These are phyloP conservation scores for Caenorhabditis latens DNA, from an alignment of 1,140 invertebrate genomes.

Conservation along the genomic window DNA sequence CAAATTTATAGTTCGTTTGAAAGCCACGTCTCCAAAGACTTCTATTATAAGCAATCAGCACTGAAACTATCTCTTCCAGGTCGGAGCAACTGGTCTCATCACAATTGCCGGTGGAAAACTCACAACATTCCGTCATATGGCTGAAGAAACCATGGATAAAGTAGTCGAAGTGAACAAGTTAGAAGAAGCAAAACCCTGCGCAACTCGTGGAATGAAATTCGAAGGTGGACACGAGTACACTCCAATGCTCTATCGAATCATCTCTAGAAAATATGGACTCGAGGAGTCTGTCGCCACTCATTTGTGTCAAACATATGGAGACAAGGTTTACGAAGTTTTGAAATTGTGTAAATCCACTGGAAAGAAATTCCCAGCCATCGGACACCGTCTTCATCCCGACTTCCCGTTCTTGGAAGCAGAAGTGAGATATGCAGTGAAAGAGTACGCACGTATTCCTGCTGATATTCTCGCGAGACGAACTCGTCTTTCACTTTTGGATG, in stretches of 20 bases:
- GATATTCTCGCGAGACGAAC: constrained; percentile 95
- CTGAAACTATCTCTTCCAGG: constrained; percentile 79
- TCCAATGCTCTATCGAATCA: constrained; percentile 95
- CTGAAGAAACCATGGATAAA: constrained; percentile 93
- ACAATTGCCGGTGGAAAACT: constrained; percentile 99
- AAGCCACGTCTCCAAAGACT: too few relatives aligned
- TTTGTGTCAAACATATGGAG: constrained; percentile 94
- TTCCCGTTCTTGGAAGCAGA: constrained; percentile 99
- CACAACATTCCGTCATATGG: constrained; percentile 98
- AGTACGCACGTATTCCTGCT: constrained; percentile 95
- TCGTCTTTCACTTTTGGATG: constrained; percentile 93
- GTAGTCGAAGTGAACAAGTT: constrained; percentile 83
- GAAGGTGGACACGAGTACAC: constrained; percentile 96
- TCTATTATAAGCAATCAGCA: too few relatives aligned
- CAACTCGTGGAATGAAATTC: constrained; percentile 84
- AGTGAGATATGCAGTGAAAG: constrained; percentile 91
- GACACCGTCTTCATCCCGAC: constrained; percentile 93
- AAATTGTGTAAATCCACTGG: constrained; percentile 95
- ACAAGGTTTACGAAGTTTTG: constrained; percentile 95
- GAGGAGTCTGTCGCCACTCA: constrained; percentile 87
- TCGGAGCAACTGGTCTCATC: constrained; percentile 86
- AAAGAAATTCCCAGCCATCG: constrained; percentile 94
- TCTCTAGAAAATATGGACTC: constrained; percentile 87
- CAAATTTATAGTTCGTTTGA: too few relatives aligned
- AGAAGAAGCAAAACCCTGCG: constrained; percentile 70